phyloP scores from a whole-genome alignment of 2,113 vertebrate genomes.

The Proteles cristata region DNA sequence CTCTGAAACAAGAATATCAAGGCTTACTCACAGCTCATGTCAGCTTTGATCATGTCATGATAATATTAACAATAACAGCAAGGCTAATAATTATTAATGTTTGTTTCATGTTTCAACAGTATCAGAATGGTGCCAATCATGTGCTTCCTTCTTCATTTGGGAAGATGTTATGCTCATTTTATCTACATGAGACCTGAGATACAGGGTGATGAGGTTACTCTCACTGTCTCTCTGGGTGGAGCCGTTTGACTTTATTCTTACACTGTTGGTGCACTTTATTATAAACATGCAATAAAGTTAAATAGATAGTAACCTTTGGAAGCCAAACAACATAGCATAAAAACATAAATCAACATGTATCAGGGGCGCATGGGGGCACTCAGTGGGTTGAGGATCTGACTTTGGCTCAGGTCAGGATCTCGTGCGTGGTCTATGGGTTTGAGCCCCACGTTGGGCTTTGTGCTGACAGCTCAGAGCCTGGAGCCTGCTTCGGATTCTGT shows the following conservation, averaged over 20 bases:
- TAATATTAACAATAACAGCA: neutral
- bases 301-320: neutral
- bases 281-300: neutral
- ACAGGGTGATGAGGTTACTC: neutral
- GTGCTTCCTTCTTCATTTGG: neutral
- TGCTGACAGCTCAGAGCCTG: neutral
- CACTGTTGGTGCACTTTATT: neutral
- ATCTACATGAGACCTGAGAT: rapidly evolving
- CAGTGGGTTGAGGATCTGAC: neutral
- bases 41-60: neutral
- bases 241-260: neutral
- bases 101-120: neutral
- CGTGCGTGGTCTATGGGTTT: rapidly evolving
- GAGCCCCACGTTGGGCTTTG: rapidly evolving
- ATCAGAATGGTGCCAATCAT: neutral
- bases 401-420: neutral
- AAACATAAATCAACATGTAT: neutral
- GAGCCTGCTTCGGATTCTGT: neutral
- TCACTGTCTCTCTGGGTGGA: neutral
- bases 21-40: neutral
- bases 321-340: neutral
- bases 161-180: neutral
- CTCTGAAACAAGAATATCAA: neutral
- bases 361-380: neutral
- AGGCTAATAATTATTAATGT: neutral